These are phyloP conservation scores for Alces alces DNA, from an alignment of 2,113 vertebrate species.

Conservation along the genomic window DNA sequence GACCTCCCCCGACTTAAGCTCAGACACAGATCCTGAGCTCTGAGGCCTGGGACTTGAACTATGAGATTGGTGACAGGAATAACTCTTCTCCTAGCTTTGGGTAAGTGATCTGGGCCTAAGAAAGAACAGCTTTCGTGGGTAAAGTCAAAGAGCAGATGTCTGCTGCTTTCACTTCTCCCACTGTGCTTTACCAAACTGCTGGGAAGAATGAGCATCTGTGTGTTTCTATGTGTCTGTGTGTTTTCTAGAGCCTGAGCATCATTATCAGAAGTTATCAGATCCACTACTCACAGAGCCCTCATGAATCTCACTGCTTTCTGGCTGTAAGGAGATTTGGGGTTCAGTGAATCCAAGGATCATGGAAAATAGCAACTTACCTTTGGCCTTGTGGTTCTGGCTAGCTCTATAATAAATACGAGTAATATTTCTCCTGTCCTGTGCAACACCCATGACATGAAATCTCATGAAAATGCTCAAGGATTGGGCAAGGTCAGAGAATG, in stretches of 20 bases:
- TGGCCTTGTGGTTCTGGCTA: neutral
- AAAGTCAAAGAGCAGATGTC: neutral
- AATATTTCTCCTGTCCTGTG: neutral
- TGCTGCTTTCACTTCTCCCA: neutral
- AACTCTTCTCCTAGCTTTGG: constrained; percentile 7
- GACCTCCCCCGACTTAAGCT: neutral
- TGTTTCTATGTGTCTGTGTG: neutral
- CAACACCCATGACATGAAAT: neutral
- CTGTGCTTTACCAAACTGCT: neutral
- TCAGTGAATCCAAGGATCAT: neutral
- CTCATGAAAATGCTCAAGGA: neutral
- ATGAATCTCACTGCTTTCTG: neutral
- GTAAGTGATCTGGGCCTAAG: neutral
- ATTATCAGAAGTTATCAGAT: neutral
- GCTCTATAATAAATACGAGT: neutral
- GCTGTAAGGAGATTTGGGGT: neutral
- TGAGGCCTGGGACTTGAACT: neutral
- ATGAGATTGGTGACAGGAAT: neutral
- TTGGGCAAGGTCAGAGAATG: accelerated
- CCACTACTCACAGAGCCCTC: neutral
- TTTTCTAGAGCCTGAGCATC: neutral
- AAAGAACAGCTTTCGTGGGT: neutral
- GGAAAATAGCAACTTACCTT: neutral
- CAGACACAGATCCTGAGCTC: neutral
- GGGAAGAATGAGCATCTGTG: neutral